These are phyloP conservation scores for Cydia strobilella DNA, from an alignment of 1,140 invertebrate species.

Conservation along the genomic window DNA sequence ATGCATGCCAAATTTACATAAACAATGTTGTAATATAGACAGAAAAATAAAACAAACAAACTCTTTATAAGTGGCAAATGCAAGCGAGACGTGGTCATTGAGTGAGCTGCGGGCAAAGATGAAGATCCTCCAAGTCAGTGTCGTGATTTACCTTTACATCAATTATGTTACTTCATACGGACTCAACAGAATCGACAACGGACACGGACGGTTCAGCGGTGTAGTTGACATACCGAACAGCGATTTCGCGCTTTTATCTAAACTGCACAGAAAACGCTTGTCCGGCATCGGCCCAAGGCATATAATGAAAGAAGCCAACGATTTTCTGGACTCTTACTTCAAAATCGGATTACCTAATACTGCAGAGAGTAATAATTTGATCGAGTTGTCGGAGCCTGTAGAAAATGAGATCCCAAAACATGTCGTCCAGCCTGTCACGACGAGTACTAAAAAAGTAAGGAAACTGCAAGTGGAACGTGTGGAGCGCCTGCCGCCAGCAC, in stretches of 20 bases:
- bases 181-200: not conserved
- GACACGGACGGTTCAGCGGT: not conserved
- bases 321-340: not conserved
- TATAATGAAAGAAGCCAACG: not conserved
- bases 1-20: slow-evolving; percentile 49
- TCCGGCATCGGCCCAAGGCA: not conserved
- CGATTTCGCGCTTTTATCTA: not conserved
- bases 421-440: not conserved
- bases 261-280: not conserved
- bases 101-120: slow-evolving; percentile 6
- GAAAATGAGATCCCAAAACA: not conserved
- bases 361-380: not conserved
- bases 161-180: not conserved
- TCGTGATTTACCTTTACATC: not conserved
- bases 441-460: not conserved
- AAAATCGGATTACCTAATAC: not conserved
- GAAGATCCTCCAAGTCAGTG: slow-evolving; percentile 15
- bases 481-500: not conserved
- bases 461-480: not conserved
- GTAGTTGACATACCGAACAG: not conserved
- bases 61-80: not conserved
- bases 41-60: not conserved
- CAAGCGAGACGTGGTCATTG: not conserved
- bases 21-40: slow-evolving; percentile 33
- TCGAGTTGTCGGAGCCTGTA: not conserved